Evolutionary conservation across 2,888 invertebrate genomes (phyloP), one percentile per base, ranked within the genome.

Genomic region (Hydroisotoma schaefferi): DNA sequence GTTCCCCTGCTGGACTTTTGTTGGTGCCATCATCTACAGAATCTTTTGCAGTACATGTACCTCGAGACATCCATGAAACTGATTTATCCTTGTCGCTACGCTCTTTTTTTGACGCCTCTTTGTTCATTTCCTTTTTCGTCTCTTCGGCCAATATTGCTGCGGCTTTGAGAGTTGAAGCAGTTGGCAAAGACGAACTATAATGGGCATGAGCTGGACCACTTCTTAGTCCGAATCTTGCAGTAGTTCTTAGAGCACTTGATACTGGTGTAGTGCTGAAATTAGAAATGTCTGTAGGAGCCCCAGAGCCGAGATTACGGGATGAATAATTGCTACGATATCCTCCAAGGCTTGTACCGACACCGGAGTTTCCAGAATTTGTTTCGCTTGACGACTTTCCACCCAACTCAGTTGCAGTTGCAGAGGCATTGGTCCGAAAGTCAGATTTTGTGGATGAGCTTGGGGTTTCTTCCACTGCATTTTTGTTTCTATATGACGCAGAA

Each of bases 201-300:
- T 63, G 67, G 10, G 67, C 57, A 52, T 65, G 63, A 4, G 70
- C 59, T 26, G 65, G 53, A 15, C 70, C 68, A 40, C 65, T 69
- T 55, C 65, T 56, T 10, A 71, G 55, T 12, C 70, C 69, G 58
- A 65, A 69, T 43, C 71, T 40, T 26, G 69, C 61, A 2, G 67
- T 67, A 8, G 70, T 61, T 44, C 70, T 61, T 26, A 72, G 55
- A 44, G 71, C 69, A 51, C 67, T 67, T 28, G 67, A 62, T 25
- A 63, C 63, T 33, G 65, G 52, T 22, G 61, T 28, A 4, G 57
- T 47, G 18, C 49, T 57, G 23, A 68, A 43, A 49, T 27, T 60
- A 61, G 18, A n/a, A 12, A 23, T 37, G 15, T 22, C 38, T 18
- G 37, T 8, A 4, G 25, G 5, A 2, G 37, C 26, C 10, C 5